phyloP scores from a whole-genome alignment of 2,888 invertebrate species.

The Dryadula phaetusa region DNA sequence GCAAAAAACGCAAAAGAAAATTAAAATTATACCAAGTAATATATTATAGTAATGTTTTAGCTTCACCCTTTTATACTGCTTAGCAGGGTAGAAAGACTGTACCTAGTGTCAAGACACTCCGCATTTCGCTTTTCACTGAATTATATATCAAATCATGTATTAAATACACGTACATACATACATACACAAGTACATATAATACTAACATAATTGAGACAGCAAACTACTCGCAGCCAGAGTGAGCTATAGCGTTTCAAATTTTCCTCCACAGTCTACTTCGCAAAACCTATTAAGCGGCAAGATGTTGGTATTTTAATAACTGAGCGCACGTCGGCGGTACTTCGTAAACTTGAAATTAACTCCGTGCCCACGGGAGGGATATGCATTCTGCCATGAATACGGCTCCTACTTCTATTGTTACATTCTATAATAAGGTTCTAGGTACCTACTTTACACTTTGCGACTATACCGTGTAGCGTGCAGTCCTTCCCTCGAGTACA shows the following conservation, averaged over 20 bases:
- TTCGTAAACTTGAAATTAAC: slow-evolving; percentile 80
- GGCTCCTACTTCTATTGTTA: slow-evolving; percentile 52
- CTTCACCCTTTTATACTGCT: too few species aligned
- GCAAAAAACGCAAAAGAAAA: too few species aligned
- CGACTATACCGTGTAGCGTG: slow-evolving; percentile 33
- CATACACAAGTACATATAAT: neutral
- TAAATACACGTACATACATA: neutral
- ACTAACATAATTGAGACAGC: slow-evolving; percentile 11
- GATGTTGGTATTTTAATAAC: slow-evolving; percentile 79
- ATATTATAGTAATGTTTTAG: too few species aligned
- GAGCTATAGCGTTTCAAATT: slow-evolving; percentile 53
- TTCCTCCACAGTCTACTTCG: slow-evolving; percentile 59
- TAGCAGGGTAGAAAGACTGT: too few species aligned
- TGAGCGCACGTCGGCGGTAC: slow-evolving; percentile 62
- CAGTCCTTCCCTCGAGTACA: slow-evolving; percentile 35
- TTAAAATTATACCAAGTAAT: too few species aligned
- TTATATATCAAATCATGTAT: too few species aligned
- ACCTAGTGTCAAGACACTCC: too few species aligned
- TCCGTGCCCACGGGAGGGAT: slow-evolving; percentile 67
- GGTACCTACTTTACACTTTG: slow-evolving; percentile 45
- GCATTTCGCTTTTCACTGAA: too few species aligned
- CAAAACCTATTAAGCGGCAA: slow-evolving; percentile 75
- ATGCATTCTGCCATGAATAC: slow-evolving; percentile 59
- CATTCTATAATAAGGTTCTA: slow-evolving; percentile 51
- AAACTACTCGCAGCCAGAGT: slow-evolving; percentile 24